Base-by-base conservation (phyloP, 2,888 invertebrate species). In the Apamea epomidion region DNA sequence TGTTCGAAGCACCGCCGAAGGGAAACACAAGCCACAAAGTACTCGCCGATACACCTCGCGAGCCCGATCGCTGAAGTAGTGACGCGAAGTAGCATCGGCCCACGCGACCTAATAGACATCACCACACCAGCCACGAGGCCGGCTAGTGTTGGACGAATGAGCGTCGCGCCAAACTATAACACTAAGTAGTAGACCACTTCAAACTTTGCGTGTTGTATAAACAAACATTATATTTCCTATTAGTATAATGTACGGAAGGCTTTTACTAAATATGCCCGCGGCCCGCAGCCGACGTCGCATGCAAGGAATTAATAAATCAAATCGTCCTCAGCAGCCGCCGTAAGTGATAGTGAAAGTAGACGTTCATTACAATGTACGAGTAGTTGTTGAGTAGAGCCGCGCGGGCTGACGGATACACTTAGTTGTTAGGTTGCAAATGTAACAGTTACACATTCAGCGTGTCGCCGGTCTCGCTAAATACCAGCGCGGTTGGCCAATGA, bases 231-330 rank as follows among this genome's bases (percentile, higher is more conserved):
- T 58, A 58, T 58, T 10, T 25, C 58, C 25, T 25, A 58, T 58
- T 25, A 25, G 25, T 58, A 58, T 25, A 25, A 21, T 25, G 10
- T 58, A 58, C 10, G 25, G 58, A 58, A 25, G 25, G 58, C 8
- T 3, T 58, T 58, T 58, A 58, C 58, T 58, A 58, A 58, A 25
- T 18, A 32, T 42, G 29, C 21, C n/a, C n/a, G 16, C 45, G 45
- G 42, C 51, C 18, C 18, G 14, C 8, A 54, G 21, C 18, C 60
- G 42, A 8, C 29, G 45, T 32, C 7, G 70, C 70, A 48, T 37
- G 58, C 60, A 45, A 62, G 18, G 1, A 48, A n/a, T 32, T 62
- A n/a, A 67, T 74, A 67, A 42, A 74, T 58, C 51, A 45, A 74
- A n/a, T 29, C 18, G 54, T 32, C 48, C 14, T 48, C 7, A 64